Conservation (phyloP, 2,797 vertebrate genomes). For the Brotula barbata region DNA sequence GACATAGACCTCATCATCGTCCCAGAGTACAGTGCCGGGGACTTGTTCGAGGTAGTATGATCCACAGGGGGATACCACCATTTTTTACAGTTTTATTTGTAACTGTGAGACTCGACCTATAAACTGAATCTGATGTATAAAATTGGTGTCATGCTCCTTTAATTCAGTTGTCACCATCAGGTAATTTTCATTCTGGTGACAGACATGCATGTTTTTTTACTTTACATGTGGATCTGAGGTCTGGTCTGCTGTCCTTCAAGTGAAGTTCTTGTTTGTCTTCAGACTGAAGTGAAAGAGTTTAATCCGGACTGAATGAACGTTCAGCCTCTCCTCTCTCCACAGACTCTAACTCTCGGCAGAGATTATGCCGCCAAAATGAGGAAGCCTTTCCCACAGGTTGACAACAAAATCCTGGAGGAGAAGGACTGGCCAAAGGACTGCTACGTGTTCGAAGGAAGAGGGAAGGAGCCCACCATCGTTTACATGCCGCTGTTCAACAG, state of each 20-base stretch:
- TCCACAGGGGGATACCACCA: no score
- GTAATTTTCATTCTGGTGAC: no score
- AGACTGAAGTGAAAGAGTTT: no score
- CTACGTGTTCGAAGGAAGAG: slow-evolving; percentile 64
- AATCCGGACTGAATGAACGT: background rate
- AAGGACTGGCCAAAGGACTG: slow-evolving; percentile 58
- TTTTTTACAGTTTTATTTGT: no score
- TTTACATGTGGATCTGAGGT: no score
- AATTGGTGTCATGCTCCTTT: no score
- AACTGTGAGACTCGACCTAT: no score
- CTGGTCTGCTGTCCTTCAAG: background rate
- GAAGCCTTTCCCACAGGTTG: slow-evolving; percentile 64
- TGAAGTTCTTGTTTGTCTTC: no score
- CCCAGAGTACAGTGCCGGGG: slow-evolving; percentile 64
- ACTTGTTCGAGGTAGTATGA: slow-evolving; percentile 53
- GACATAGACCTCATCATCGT: slow-evolving; percentile 69
- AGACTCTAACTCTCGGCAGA: slow-evolving; percentile 63
- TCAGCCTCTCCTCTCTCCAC: background rate
- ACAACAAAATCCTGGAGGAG: slow-evolving; percentile 48
- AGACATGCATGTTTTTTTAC: no score
- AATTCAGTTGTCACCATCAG: no score
- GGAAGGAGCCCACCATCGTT: slow-evolving; percentile 51
- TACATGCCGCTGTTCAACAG: slow-evolving; percentile 72
- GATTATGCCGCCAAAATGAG: slow-evolving; percentile 49
- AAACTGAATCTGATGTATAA: no score